Conservation (phyloP, 2,888 invertebrate genomes). For the Oligia fasciuncula region DNA sequence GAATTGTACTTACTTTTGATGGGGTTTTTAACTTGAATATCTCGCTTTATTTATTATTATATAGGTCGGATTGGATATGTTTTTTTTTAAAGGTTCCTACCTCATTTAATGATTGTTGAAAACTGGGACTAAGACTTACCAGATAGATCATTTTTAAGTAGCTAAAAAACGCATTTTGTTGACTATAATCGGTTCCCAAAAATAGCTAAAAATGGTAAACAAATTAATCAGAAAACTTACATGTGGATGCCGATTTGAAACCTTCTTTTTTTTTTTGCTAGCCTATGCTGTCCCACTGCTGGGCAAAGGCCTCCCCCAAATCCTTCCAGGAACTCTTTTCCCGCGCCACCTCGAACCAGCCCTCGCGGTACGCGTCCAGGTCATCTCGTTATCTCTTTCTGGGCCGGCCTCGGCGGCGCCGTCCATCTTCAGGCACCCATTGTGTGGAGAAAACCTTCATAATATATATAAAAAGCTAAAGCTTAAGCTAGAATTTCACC, state of each 20-base stretch:
- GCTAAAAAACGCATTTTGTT: background rate
- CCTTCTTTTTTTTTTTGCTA: too few relatives aligned
- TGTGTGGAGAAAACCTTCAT: too few relatives aligned
- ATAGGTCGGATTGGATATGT: too few relatives aligned
- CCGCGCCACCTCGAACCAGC: too few relatives aligned
- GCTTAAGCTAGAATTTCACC: background rate
- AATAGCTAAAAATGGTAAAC: background rate
- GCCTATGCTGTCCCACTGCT: too few relatives aligned
- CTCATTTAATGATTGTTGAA: background rate
- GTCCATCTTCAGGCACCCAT: too few relatives aligned
- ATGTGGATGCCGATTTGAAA: background rate
- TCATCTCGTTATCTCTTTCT: too few relatives aligned
- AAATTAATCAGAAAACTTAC: background rate
- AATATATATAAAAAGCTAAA: too few relatives aligned
- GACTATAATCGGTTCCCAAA: background rate
- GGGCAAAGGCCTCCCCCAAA: too few relatives aligned
- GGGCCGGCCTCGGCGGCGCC: too few relatives aligned
- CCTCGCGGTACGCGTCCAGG: too few relatives aligned
- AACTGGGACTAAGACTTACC: background rate
- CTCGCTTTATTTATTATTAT: background rate
- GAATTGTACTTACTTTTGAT: slow-evolving; percentile 9
- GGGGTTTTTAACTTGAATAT: background rate
- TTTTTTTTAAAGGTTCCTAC: background rate
- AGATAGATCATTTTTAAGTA: background rate
- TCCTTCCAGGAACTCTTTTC: too few relatives aligned